A percentile compares a stretch with the other conserved stretches of the same genome.
These are phyloP conservation scores for Nysson spinosus DNA, from an alignment of 2,888 invertebrate genomes.

Conservation along the genomic window DNA sequence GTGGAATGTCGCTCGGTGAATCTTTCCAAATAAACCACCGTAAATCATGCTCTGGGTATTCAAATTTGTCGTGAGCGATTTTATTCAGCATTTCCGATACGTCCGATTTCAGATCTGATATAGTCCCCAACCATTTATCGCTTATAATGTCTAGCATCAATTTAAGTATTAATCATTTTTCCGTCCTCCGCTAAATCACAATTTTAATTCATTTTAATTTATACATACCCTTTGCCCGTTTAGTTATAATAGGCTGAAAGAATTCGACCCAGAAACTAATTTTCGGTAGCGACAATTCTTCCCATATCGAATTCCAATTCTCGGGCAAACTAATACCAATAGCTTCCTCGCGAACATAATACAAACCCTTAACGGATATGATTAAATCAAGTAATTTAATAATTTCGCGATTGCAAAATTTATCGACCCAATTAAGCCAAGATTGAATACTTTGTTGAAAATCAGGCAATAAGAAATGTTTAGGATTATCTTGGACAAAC, in stretches of 20 bases:
- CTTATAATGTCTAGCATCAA: constrained; percentile 63
- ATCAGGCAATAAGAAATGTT: constrained; percentile 67
- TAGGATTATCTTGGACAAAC: constrained; percentile 61
- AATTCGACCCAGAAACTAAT: constrained; percentile 85
- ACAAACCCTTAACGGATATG: constrained; percentile 84
- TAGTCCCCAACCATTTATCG: constrained; percentile 64
- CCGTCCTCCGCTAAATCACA: neutral
- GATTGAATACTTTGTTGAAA: constrained; percentile 79
- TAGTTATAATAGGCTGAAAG: constrained; percentile 86
- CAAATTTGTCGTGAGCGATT: constrained; percentile 66
- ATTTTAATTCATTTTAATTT: neutral
- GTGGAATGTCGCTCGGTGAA: constrained; percentile 79
- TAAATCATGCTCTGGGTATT: constrained; percentile 82
- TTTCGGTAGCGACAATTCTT: constrained; percentile 80
- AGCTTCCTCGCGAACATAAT: constrained; percentile 85
- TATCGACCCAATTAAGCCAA: constrained; percentile 83
- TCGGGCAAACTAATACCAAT: constrained; percentile 81
- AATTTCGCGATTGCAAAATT: constrained; percentile 80
- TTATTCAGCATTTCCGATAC: constrained; percentile 66
- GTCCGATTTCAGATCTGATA: constrained; percentile 61
- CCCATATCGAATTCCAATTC: constrained; percentile 83
- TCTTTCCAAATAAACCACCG: constrained; percentile 88
- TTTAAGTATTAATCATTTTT: neutral
- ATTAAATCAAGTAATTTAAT: constrained; percentile 82
- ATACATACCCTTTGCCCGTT: constrained; percentile 80